Evolutionary conservation across 2,888 invertebrate genomes (phyloP), one percentile per base, ranked within the genome.

Genomic region (Tromatobia lineatoria): DNA sequence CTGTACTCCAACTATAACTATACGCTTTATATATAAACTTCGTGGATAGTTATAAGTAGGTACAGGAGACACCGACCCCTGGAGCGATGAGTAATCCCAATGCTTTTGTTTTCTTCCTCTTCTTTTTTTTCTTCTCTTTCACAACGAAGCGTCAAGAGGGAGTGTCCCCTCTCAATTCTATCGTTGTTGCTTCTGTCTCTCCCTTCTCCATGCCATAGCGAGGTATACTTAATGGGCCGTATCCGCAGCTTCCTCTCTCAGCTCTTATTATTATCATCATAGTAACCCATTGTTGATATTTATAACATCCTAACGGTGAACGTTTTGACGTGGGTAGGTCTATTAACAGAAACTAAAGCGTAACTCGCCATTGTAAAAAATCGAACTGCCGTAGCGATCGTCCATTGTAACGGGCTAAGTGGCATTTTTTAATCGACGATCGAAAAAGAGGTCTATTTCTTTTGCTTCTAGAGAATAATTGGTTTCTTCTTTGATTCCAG

Each of bases 21-120:
- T 79, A 83, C 57, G 47, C 15, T 20, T 50, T 82, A 47, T 67
- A 71, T 69, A 71, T 76, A 45, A 38, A 54, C 20, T 38, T 18
- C 47, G 57, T 78, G 34, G 71, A 59, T 74, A 69, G 61, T 70
- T 47, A 50, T 47, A 70, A 70, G 61, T 66, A 59, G 69, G 38
- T 66, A 83, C 70, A 71, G 54, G 75, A 79, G 79, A 80, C 83
- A 80, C 47, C 80, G 80, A 83, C 79, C 83, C 83, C 83, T 83
- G 70, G 34, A 61, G 42, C 75, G 66, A 83, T 83, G 83, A 83
- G 70, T 83, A 83, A 83, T 75, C 25, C 79, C 18, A 71, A 82
- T 66, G 74, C 69, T 80, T 76, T 83, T 80, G 71, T 83, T 80
- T 80, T 71, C 38, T 80, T 71, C 38, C 11, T 59, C 54, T 54